Percentiles rank a stretch among this genome's conserved stretches.
phyloP scores from a whole-genome alignment of 1,140 invertebrate genomes.

The Drosophila simulans region DNA sequence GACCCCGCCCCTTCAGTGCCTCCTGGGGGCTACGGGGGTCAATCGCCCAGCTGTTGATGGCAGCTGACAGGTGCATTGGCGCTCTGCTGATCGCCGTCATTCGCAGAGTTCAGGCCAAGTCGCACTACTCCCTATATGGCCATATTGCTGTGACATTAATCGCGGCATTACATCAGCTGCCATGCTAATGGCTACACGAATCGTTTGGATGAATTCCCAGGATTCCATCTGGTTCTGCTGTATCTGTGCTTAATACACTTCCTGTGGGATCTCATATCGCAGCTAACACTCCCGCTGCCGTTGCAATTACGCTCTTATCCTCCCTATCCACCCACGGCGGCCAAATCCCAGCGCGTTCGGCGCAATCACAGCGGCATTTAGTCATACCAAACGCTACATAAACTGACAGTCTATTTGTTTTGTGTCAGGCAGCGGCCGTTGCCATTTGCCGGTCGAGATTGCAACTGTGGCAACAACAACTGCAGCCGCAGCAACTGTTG shows the following conservation, averaged over 20 bases:
- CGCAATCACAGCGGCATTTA: slow-evolving; percentile 71
- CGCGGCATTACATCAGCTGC: slow-evolving; percentile 70
- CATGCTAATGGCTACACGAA: slow-evolving; percentile 10
- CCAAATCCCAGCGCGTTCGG: slow-evolving; percentile 1
- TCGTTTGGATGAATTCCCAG: slow-evolving; percentile 1
- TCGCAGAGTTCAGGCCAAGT: slow-evolving; percentile 29
- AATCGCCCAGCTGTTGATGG: slow-evolving; percentile 33
- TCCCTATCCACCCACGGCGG: slow-evolving; percentile 11
- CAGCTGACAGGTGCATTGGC: slow-evolving; percentile 58
- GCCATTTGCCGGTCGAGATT: slow-evolving; percentile 51
- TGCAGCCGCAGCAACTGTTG: slow-evolving; percentile 33
- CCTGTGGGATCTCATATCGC: slow-evolving; percentile 19
- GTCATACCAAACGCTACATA: slow-evolving; percentile 79
- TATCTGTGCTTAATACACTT: neutral
- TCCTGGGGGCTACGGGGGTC: neutral
- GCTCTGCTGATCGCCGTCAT: slow-evolving; percentile 13
- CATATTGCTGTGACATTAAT: slow-evolving; percentile 50
- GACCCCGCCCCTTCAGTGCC: slow-evolving; percentile 43
- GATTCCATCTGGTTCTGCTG: too few species aligned
- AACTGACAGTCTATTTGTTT: slow-evolving; percentile 82
- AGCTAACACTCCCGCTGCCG: slow-evolving; percentile 18
- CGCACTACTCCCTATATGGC: slow-evolving; percentile 19
- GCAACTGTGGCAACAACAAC: slow-evolving; percentile 9
- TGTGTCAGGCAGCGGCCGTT: slow-evolving; percentile 65
- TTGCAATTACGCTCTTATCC: slow-evolving; percentile 44